Evolutionary conservation across 2,113 vertebrate genomes (phyloP), one percentile per base, ranked within the genome.

Genomic region (Amphiprion percula): DNA sequence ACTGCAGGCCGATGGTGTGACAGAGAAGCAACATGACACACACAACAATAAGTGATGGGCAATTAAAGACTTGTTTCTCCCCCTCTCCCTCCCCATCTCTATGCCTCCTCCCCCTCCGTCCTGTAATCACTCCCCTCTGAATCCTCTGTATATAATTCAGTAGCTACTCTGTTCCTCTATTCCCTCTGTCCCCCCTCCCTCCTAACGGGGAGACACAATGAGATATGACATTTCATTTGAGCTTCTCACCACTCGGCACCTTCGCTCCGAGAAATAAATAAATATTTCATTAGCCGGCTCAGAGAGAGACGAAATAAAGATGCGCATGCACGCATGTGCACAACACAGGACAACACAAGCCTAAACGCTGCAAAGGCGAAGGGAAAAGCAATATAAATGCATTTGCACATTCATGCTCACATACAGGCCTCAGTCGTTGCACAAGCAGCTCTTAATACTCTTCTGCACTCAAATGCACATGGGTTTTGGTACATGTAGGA

Each of bases 211-310:
- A 84, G 84, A 88, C 87, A 79, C 85, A 84, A 92, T 93, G 91
- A 93, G 90, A 91, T 91, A 90, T 89, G 90, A 91, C 90, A 91
- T 93, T 90, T 93, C 90, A 93, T 87, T 91, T 87, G 82, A 73
- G 84, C 77, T 83, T 52, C 80, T 74, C 56, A 23, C 86, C 86
- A 70, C 68, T 71, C 70, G 17, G 68, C 79, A 54, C 77, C 85
- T 67, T 63, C 28, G 80, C 86, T 81, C 77, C 26, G 1, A 87
- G 83, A 93, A 90, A 92, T 90, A 90, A 91, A 91, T 88, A 93
- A 91, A 93, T 90, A 91, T 90, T 86, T 91, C 85, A 91, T 90
- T 88, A 86, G 86, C 47, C 23, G 83, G 62, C 73, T 68, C 69
- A 70, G 64, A 60, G 82, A 64, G 46, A 77, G 74, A 72, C 44